Evolutionary conservation across 2,113 vertebrate genomes (phyloP).

Genomic region (Donacobius atricapilla): DNA sequence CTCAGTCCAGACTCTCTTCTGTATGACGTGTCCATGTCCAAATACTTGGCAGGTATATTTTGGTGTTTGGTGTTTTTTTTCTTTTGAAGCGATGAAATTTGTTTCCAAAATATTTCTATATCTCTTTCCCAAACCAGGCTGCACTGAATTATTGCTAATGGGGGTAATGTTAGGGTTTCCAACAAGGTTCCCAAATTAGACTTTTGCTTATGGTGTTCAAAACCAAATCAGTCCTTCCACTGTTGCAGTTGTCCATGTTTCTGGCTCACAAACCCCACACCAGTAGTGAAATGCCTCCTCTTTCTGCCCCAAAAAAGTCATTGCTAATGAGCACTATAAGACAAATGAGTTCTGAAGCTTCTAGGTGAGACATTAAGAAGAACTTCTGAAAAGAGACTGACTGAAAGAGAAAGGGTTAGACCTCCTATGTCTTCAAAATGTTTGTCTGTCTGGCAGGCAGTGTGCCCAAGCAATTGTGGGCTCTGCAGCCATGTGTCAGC

Average conservation of each 20-base stretch:
- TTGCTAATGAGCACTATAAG: not conserved
- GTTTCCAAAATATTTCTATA: not conserved
- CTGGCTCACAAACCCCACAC: not conserved
- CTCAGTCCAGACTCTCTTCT: not conserved
- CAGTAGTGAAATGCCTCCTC: not conserved
- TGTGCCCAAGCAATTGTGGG: not conserved
- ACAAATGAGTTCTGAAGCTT: not conserved
- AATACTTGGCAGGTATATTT: no score
- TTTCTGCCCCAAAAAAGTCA: not conserved
- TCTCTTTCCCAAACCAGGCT: not conserved
- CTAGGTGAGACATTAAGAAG: not conserved
- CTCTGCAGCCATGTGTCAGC: not conserved
- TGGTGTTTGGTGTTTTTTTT: not conserved
- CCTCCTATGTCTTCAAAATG: not conserved
- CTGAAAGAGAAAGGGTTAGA: not conserved
- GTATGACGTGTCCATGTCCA: fast-evolving
- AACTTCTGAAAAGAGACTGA: not conserved
- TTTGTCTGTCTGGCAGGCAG: not conserved
- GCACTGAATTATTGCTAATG: not conserved
- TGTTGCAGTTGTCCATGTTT: not conserved
- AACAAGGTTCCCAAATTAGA: not conserved
- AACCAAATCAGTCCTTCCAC: not conserved
- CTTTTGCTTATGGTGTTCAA: not conserved
- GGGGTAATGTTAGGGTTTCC: no score
- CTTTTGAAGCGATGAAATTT: not conserved